These are phyloP conservation scores for Anastrepha ludens DNA, from an alignment of 1,140 invertebrate genomes.

Conservation along the genomic window DNA sequence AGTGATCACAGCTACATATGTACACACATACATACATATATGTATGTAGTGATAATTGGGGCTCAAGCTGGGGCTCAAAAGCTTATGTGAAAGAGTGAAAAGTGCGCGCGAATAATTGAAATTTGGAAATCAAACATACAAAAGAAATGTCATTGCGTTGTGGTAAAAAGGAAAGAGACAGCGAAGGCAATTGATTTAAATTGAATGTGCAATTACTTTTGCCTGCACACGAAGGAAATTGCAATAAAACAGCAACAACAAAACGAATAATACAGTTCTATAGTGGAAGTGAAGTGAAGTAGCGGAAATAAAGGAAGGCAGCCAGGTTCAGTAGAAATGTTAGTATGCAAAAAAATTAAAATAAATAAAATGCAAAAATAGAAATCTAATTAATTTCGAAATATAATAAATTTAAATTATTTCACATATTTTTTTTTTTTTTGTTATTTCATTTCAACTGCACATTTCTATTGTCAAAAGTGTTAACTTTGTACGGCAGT, in stretches of 20 bases:
- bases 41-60: neutral
- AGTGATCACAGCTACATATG: neutral
- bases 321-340: neutral
- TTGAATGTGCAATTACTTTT: slow-evolving; percentile 40
- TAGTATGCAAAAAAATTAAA: neutral
- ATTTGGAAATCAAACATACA: neutral
- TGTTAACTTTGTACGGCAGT: neutral
- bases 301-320: neutral
- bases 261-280: neutral
- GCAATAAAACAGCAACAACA: neutral
- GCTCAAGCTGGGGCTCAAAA: neutral
- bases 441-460: neutral
- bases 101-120: slow-evolving; percentile 27
- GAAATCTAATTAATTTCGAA: neutral
- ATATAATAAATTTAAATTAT: neutral
- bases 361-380: neutral
- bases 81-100: neutral
- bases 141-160: neutral
- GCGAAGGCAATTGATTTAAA: slow-evolving; percentile 17
- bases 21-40: neutral
- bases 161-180: neutral
- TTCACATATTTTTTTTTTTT: neutral
- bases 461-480: neutral
- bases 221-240: neutral
- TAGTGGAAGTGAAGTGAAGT: neutral